phyloP scores from a whole-genome alignment of 2,888 invertebrate genomes.

The Drosophila limbata region DNA sequence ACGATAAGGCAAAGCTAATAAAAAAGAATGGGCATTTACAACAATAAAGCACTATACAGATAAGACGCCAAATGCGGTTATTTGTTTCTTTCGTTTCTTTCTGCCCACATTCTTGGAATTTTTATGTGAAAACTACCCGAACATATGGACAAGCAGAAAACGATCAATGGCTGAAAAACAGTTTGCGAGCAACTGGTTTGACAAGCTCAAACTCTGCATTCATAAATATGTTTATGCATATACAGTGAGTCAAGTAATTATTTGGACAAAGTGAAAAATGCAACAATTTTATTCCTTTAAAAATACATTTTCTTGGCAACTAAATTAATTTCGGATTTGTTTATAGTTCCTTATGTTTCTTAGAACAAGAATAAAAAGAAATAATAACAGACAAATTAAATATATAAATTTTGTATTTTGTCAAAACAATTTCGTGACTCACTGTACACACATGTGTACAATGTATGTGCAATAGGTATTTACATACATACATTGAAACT shows the following conservation, averaged over 20 bases:
- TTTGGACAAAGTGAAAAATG: too few species aligned
- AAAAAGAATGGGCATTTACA: constrained; percentile 21
- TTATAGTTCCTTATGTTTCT: too few species aligned
- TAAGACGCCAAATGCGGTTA: constrained; percentile 21
- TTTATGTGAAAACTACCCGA: constrained; percentile 25
- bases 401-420: too few species aligned
- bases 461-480: constrained; percentile 7
- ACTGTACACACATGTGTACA: not conserved
- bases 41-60: constrained; percentile 28
- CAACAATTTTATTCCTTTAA: too few species aligned
- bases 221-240: constrained; percentile 4
- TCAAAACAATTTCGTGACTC: too few species aligned
- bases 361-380: too few species aligned
- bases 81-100: not conserved
- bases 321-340: too few species aligned
- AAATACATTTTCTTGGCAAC: too few species aligned
- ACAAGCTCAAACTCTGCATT: constrained; percentile 19
- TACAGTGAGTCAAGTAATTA: not conserved
- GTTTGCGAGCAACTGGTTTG: constrained; percentile 52
- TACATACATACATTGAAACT: constrained; percentile 10
- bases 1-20: constrained; percentile 51
- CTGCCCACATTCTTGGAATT: constrained; percentile 56
- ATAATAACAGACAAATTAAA: too few species aligned
- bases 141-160: constrained; percentile 17
- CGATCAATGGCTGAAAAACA: constrained; percentile 43